Evolutionary conservation across 2,888 invertebrate species (phyloP), one percentile per base, ranked within the genome.

Genomic region (Scaptomyza flava): DNA sequence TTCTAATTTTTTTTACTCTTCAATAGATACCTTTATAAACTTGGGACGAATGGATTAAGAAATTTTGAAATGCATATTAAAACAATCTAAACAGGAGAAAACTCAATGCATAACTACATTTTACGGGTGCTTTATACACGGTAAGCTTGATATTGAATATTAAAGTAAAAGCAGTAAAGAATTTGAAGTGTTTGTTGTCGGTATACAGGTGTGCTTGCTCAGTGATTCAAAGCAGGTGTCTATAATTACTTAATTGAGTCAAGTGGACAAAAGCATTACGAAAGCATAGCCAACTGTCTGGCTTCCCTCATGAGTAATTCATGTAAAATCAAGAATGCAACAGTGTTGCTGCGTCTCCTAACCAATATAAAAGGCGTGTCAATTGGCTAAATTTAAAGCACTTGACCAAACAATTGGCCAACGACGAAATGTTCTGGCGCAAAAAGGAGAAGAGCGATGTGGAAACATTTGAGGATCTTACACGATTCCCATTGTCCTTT

Each of bases 401-500:
- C 27, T 51, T 34, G n/a, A 33, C 5, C 6, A 7, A 11, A 6
- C 11, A 41, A 43, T 12, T 6, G 9, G 1, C 17, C 12, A n/a
- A 33, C n/a, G 14, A 3, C 43, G 14, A 17, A 14, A 79, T 81
- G 83, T 66, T 81, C 38, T 53, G 72, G 6, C 59, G 67, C 36
- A 75, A 72, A 34, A 50, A 59, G 27, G 20, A 33, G 33, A 52
- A 69, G 20, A 47, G 38, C 0, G 72, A 73, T 30, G 9, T 72
- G 12, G 72, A 68, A 11, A 80, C 69, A 5, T 89, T 85, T 47
- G 75, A 75, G 58, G 80, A 89, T 9, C 72, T 89, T 3, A 79
- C 87, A 6, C 72, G 74, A 1, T 79, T 89, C 20, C 86, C 89
- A 0, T 56, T 87, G 57, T 31, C 69, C 9, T 89, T 89, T 45